phyloP scores from a whole-genome alignment of 2,888 invertebrate genomes.

The Caenorhabditis afra region DNA sequence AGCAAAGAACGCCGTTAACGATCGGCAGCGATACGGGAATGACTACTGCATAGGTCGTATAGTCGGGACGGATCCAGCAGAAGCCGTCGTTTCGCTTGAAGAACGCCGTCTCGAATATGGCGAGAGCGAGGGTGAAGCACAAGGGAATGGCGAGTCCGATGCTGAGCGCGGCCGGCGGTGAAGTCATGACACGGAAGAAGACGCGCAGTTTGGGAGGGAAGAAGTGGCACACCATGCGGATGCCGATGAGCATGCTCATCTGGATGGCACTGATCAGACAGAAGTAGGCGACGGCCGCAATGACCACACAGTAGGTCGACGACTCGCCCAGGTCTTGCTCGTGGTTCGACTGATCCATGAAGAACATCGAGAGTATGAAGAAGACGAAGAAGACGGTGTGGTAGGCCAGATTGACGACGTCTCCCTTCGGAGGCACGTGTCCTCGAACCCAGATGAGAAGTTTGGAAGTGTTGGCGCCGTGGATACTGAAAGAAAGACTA shows the following conservation, averaged over 20 bases:
- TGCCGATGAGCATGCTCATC: conserved; percentile 63
- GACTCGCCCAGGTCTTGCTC: conserved; percentile 9
- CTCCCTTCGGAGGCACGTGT: conserved; percentile 14
- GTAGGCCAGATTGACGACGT: conserved; percentile 31
- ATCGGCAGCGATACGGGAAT: conserved; percentile 69
- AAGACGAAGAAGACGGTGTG: conserved; percentile 36
- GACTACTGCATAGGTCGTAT: conserved; percentile 66
- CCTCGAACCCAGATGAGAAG: conserved; percentile 28
- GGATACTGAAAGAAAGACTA: conserved; percentile 23
- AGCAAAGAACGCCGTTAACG: conserved; percentile 68
- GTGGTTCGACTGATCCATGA: conserved; percentile 29
- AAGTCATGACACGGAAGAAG: conserved; percentile 43
- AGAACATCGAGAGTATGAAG: conserved; percentile 38
- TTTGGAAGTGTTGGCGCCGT: not conserved
- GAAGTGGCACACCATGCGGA: conserved; percentile 54
- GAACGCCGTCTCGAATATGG: conserved; percentile 49
- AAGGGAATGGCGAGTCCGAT: conserved; percentile 46
- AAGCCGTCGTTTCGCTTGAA: conserved; percentile 69
- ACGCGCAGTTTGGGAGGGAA: conserved; percentile 26
- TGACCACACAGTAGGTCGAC: conserved; percentile 42
- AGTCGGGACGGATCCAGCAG: conserved; percentile 74
- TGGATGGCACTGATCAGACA: conserved; percentile 61
- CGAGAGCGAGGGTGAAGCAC: conserved; percentile 13
- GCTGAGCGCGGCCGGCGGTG: conserved; percentile 46
- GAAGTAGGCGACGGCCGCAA: conserved; percentile 58